Evolutionary conservation across 2,888 invertebrate species (phyloP).

Genomic region (Zaprionus bogoriensis): DNA sequence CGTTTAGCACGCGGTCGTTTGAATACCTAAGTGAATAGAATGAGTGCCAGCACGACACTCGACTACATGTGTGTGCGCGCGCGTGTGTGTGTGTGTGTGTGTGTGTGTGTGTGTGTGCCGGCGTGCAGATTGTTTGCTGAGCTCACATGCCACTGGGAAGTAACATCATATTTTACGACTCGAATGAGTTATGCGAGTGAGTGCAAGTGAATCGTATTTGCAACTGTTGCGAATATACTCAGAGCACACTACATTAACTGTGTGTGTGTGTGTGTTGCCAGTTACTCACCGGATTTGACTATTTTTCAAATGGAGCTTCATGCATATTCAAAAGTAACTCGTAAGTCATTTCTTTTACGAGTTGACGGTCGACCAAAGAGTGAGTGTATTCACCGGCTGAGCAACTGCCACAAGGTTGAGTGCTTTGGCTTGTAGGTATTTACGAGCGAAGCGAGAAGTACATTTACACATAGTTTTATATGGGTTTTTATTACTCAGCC

Average conservation of each 20-base stretch:
- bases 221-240: not conserved
- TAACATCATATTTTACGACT: constrained; percentile 9
- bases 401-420: not conserved
- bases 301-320: not conserved
- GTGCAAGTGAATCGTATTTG: constrained; percentile 3
- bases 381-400: not conserved
- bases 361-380: no score
- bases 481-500: no score
- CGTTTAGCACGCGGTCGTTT: constrained; percentile 62
- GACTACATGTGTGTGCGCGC: not conserved
- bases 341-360: not conserved
- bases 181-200: constrained; percentile 11
- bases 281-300: no score
- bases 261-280: not conserved
- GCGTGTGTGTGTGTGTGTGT: not conserved
- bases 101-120: not conserved
- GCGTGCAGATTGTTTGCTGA: constrained; percentile 8
- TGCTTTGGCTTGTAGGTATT: not conserved
- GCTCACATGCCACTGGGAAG: constrained; percentile 2
- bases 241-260: not conserved
- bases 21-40: constrained; percentile 40
- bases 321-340: not conserved
- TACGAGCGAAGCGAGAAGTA: no score
- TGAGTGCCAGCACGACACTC: constrained; percentile 1
- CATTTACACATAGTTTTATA: no score